Conservation (phyloP, 1,140 invertebrate species). For the Polyergus mexicanus region DNA sequence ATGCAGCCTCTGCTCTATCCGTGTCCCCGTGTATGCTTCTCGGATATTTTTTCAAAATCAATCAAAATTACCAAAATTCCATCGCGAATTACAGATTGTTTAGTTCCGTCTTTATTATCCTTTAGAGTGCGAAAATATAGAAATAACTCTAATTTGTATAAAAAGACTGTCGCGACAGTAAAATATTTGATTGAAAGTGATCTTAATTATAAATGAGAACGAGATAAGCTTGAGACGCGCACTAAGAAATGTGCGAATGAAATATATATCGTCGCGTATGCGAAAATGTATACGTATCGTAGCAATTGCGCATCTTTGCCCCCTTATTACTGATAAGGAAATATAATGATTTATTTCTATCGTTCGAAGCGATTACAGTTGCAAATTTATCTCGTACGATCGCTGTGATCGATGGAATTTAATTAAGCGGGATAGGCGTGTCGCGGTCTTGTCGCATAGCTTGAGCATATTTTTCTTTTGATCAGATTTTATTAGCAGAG, state of each 20-base stretch:
- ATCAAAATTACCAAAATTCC: not conserved
- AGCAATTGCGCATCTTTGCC: not conserved
- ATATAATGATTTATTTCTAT: conserved; percentile 6
- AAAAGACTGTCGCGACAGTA: not conserved
- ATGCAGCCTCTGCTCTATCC: not conserved
- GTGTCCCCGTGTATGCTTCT: not conserved
- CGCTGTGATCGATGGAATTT: conserved; percentile 3
- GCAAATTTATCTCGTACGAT: conserved; percentile 34
- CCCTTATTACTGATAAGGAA: conserved; percentile 44
- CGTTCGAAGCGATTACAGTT: not conserved
- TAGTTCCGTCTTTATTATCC: no score
- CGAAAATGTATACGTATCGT: not conserved
- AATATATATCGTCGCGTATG: not conserved
- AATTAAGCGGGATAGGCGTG: not conserved
- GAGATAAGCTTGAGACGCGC: no score
- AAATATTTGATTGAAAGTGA: not conserved
- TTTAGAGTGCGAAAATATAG: not conserved
- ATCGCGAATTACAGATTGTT: not conserved
- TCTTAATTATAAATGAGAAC: not conserved
- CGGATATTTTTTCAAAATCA: not conserved
- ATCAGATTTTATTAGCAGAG: not conserved
- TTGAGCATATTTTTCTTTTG: not conserved
- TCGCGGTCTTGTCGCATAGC: conserved; percentile 22
- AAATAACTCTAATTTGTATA: not conserved
- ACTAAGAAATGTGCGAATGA: not conserved